Base-by-base conservation (phyloP, 2,888 invertebrate species). In the Uropetala carovei region DNA sequence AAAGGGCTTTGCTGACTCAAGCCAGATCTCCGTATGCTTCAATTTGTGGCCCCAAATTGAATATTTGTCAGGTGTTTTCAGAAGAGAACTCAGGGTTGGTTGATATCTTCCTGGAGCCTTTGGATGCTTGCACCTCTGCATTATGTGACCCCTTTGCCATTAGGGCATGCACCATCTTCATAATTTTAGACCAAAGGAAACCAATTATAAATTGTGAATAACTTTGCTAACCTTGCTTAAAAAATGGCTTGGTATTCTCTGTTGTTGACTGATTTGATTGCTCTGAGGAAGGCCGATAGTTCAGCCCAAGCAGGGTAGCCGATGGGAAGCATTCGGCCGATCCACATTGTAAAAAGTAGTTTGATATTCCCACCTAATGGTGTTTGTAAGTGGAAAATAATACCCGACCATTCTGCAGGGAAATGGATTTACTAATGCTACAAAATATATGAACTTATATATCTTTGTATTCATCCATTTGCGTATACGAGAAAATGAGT, bases 271-370 rank as follows among this genome's bases (percentile, higher is more conserved):
- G 89, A 89, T 89, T 89, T 89, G 89, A 89, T 89, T 89, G 89
- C 89, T 89, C 89, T 89, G 89, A 89, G 89, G 89, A 89, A 89
- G 89, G 89, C 89, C 89, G 89, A 89, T 89, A 89, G 89, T 89
- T 64, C 89, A 89, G 89, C 89, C 89, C 89, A 89, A 89, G 89
- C 89, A 89, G 89, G 89, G 89, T 89, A 89, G 89, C 89, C 89
- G 89, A 89, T 64, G 56, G 89, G 56, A 89, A 89, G 86, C 64
- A 68, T 89, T 89, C 89, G 89, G 89, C 89, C 89, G 56, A 64
- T 89, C 89, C 89, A 89, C 89, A n/a, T 89, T 89, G 89, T 89
- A 89, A 89, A 89, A 89, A 89, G 89, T 89, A 89, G 89, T 89
- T 89, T 89, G 89, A 89, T 89, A 89, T 89, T 27, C 89, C 89